These are phyloP conservation scores for Prenolepis imparis DNA, from an alignment of 2,888 invertebrate genomes.

Conservation along the genomic window DNA sequence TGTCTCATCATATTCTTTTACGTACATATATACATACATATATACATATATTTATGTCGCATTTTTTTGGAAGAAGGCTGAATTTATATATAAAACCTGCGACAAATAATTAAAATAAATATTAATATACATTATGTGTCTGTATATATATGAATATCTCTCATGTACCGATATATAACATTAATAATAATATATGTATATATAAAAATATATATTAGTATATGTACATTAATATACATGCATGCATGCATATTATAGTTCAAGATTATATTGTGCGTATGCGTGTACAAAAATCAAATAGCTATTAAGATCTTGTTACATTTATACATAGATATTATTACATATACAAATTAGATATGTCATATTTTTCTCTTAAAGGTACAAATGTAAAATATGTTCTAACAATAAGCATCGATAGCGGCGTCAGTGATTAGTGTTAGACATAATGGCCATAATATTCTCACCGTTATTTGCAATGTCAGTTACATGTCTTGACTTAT, in stretches of 20 bases:
- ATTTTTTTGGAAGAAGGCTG: not conserved
- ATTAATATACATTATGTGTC: not conserved
- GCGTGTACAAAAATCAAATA: not conserved
- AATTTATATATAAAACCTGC: not conserved
- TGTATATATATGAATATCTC: not conserved
- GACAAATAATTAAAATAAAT: not conserved
- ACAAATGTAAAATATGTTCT: slow-evolving; percentile 33
- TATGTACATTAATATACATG: not conserved
- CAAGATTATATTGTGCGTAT: slow-evolving; percentile 4
- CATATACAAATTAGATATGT: slow-evolving; percentile 12
- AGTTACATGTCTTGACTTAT: not conserved
- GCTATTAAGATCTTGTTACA: not conserved
- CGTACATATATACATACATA: not conserved
- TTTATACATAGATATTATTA: not conserved
- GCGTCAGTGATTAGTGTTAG: slow-evolving; percentile 31
- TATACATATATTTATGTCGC: not conserved
- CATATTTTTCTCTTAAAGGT: slow-evolving; percentile 19
- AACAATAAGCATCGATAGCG: not conserved
- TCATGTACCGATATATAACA: not conserved
- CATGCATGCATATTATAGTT: not conserved
- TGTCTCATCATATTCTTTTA: not conserved
- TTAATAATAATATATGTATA: not conserved
- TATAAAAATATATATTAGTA: not conserved
- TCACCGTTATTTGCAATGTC: slow-evolving; percentile 1
- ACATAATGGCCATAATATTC: slow-evolving; percentile 32